Evolutionary conservation across 1,140 invertebrate species (phyloP).

Genomic region (Philopotamus ludificatus): DNA sequence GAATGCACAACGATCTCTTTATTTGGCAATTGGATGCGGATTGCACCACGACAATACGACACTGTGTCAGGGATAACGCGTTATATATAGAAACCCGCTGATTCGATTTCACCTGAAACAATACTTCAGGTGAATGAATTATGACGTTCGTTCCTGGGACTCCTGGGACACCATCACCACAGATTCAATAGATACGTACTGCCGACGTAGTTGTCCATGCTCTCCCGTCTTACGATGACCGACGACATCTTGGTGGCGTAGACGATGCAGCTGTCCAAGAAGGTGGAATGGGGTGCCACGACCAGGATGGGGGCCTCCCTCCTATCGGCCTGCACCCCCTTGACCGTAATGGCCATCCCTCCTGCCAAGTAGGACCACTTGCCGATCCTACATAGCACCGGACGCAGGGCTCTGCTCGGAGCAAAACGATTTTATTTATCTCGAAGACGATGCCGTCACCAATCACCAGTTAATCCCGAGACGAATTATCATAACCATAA

Average conservation of each 20-base stretch:
- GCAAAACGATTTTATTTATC: background rate
- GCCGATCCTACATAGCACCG: slow-evolving; percentile 69
- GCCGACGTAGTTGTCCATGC: slow-evolving; percentile 78
- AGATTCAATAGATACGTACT: slow-evolving; percentile 64
- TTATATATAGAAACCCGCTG: too few species aligned
- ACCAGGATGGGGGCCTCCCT: slow-evolving; percentile 80
- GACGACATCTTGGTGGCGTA: slow-evolving; percentile 77
- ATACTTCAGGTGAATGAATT: too few species aligned
- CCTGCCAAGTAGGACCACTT: slow-evolving; percentile 71
- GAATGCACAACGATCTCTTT: too few species aligned
- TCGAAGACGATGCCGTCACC: too few species aligned
- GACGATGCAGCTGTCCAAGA: slow-evolving; percentile 80
- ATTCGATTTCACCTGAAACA: too few species aligned
- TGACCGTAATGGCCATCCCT: slow-evolving; percentile 75
- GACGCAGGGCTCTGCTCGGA: slow-evolving; percentile 57
- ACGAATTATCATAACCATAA: too few species aligned
- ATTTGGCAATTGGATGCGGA: too few species aligned
- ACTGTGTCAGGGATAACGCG: too few species aligned
- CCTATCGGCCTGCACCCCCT: slow-evolving; percentile 69
- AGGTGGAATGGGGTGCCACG: slow-evolving; percentile 84
- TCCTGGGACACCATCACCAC: background rate
- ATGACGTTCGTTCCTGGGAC: too few species aligned
- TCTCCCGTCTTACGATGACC: slow-evolving; percentile 76
- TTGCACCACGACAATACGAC: too few species aligned
- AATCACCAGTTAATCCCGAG: too few species aligned